Percentiles rank a stretch among this genome's conserved stretches.
Conservation (phyloP, 2,888 invertebrate genomes). For the Caenorhabditis uteleia region DNA sequence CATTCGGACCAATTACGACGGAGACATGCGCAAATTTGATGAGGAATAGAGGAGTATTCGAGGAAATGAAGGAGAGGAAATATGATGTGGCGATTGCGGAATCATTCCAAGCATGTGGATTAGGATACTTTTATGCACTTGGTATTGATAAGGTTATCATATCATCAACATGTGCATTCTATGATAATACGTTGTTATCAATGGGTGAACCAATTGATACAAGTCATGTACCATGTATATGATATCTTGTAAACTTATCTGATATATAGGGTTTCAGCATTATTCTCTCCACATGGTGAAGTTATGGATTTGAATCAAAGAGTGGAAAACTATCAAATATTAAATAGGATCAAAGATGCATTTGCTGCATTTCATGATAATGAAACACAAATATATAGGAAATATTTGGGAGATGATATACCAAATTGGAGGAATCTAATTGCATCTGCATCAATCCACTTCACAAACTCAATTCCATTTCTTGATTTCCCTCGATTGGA, state of each 20-base stretch:
- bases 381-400: slow-evolving; percentile 5
- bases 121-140: slow-evolving; percentile 17
- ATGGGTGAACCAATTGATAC: slow-evolving; percentile 19
- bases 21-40: slow-evolving; percentile 18
- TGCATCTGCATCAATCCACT: slow-evolving; percentile 8
- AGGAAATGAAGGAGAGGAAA: slow-evolving; percentile 4
- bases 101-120: slow-evolving; percentile 21
- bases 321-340: too few species aligned
- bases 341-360: too few species aligned
- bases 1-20: slow-evolving; percentile 14
- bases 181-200: slow-evolving; percentile 13
- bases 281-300: too few species aligned
- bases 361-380: slow-evolving; percentile 4
- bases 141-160: slow-evolving; percentile 23
- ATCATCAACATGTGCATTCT: slow-evolving; percentile 13
- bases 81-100: slow-evolving; percentile 31
- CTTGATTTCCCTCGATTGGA: slow-evolving; percentile 39
- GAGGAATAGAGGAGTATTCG: slow-evolving; percentile 9
- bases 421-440: slow-evolving; percentile 1
- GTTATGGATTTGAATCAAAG: too few species aligned
- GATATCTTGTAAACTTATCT: too few species aligned
- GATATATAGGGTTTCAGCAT: too few species aligned
- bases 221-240: slow-evolving; percentile 21
- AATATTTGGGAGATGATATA: not conserved
- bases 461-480: slow-evolving; percentile 42